These are phyloP conservation scores for Pristionchus maxplancki DNA, from an alignment of 2,888 invertebrate species.

Conservation along the genomic window DNA sequence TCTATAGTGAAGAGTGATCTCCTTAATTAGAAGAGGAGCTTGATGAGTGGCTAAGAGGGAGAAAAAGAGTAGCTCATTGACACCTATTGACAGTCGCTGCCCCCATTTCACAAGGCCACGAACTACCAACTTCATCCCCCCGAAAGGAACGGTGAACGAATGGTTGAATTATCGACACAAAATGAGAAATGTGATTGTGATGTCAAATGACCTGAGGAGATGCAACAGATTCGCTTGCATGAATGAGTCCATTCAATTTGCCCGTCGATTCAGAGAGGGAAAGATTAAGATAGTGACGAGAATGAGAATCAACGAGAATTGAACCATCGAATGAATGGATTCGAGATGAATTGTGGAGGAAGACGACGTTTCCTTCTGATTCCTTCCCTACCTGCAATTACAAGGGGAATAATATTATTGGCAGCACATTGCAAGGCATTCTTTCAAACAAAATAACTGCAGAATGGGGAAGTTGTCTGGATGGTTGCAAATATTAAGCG, in stretches of 20 bases:
- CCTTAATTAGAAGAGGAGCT: slow-evolving; percentile 5
- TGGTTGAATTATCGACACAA: neutral
- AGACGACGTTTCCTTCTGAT: slow-evolving; percentile 63
- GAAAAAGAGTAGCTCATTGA: slow-evolving; percentile 49
- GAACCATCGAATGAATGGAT: slow-evolving; percentile 72
- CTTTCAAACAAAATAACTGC: neutral
- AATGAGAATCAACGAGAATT: slow-evolving; percentile 67
- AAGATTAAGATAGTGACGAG: slow-evolving; percentile 69
- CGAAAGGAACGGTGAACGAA: neutral
- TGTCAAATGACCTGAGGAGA: slow-evolving; percentile 33
- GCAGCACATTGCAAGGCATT: neutral
- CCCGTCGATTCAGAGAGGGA: slow-evolving; percentile 72
- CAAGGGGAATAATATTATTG: too few species aligned
- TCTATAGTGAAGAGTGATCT: neutral
- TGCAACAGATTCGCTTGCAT: slow-evolving; percentile 54
- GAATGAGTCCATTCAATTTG: slow-evolving; percentile 67
- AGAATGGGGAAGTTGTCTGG: neutral
- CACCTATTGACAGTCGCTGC: slow-evolving; percentile 10
- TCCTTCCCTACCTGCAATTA: slow-evolving; percentile 48
- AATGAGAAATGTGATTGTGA: neutral
- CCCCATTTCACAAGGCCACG: slow-evolving; percentile 33
- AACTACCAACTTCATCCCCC: neutral
- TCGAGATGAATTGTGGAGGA: slow-evolving; percentile 74
- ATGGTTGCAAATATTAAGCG: neutral
- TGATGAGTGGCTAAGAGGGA: neutral